Evolutionary conservation across 1,140 invertebrate species (phyloP).

Genomic region (Atta colombica): DNA sequence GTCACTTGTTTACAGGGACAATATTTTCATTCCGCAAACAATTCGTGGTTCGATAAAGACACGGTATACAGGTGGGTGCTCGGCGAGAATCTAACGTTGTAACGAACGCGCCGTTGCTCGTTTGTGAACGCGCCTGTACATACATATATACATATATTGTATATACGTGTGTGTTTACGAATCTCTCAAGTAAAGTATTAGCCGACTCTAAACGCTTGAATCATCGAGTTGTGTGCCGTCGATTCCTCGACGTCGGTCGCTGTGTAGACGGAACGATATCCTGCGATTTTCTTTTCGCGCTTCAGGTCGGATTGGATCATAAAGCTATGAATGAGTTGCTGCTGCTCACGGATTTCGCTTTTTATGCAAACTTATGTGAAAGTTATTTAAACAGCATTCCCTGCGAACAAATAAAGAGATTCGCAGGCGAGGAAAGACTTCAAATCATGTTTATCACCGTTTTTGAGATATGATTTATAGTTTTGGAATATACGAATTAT

Average conservation of each 20-base stretch:
- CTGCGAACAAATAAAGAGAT: constrained; percentile 16
- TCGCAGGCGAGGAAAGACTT: background rate
- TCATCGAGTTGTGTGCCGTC: constrained; percentile 75
- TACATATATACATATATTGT: constrained; percentile 49
- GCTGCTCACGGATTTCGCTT: constrained; percentile 23
- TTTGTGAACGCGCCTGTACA: constrained; percentile 64
- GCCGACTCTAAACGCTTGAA: constrained; percentile 76
- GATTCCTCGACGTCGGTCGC: constrained; percentile 63
- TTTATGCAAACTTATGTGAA: constrained; percentile 32
- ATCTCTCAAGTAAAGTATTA: constrained; percentile 79
- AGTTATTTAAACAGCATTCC: constrained; percentile 47
- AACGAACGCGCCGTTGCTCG: constrained; percentile 78
- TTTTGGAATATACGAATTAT: background rate
- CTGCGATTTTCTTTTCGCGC: constrained; percentile 24
- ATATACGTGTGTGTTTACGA: constrained; percentile 78
- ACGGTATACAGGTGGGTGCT: constrained; percentile 79
- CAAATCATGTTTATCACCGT: background rate
- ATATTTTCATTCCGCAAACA: constrained; percentile 87
- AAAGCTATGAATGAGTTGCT: background rate
- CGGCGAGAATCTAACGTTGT: constrained; percentile 80
- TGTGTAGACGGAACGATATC: constrained; percentile 35
- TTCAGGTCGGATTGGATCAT: constrained; percentile 13
- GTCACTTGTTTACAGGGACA: constrained; percentile 86
- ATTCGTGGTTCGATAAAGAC: constrained; percentile 85
- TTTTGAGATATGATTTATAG: constrained; percentile 12